These are phyloP conservation scores for Drosophila longiperda DNA, from an alignment of 2,888 invertebrate genomes.

Conservation along the genomic window DNA sequence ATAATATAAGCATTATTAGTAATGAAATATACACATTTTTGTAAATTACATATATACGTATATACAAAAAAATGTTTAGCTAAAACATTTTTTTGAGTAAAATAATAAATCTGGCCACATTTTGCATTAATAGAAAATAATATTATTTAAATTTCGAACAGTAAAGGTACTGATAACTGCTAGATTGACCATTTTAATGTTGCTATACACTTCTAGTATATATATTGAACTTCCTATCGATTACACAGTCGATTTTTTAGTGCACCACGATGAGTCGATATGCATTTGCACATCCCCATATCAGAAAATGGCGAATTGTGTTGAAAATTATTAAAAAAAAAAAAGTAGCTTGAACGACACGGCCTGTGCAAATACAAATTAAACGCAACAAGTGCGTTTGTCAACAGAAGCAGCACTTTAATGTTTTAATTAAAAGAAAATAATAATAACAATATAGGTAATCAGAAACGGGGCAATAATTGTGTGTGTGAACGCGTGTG, in stretches of 20 bases:
- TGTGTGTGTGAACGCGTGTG: constrained; percentile 7
- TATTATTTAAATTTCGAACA: neutral
- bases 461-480: neutral
- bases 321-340: constrained; percentile 42
- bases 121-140: neutral
- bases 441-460: constrained; percentile 4
- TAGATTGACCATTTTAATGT: neutral
- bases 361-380: constrained; percentile 3
- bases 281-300: constrained; percentile 26
- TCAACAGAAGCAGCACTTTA: neutral
- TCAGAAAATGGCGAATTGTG: constrained; percentile 62
- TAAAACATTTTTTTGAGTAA: neutral
- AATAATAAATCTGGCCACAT: neutral
- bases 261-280: constrained; percentile 2
- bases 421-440: constrained; percentile 3
- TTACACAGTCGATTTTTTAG: neutral
- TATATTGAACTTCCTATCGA: neutral
- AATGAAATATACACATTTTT: neutral
- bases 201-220: neutral
- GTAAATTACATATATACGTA: neutral
- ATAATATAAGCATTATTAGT: neutral
- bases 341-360: constrained; percentile 14
- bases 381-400: constrained; percentile 38
- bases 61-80: no score
- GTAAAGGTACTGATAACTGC: neutral